Conservation (phyloP, 2,797 vertebrate species). For the Distichodus sexfasciatus region DNA sequence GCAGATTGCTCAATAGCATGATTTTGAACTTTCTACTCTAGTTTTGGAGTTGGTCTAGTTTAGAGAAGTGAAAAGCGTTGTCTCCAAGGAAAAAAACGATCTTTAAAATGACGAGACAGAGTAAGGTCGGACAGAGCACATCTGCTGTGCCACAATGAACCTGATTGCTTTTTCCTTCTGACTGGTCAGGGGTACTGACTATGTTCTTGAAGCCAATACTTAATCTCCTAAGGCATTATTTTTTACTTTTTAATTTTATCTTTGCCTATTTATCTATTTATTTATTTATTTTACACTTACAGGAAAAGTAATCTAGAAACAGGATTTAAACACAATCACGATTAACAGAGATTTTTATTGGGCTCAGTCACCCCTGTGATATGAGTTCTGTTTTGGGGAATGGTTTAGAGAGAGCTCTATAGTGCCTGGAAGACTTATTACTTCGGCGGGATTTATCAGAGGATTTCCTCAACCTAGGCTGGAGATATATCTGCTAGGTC, state of each 20-base stretch:
- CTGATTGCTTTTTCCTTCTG: slow-evolving; percentile 42
- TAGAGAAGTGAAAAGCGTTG: slow-evolving; percentile 10
- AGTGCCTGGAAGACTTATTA: no score
- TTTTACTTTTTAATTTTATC: slow-evolving; percentile 27
- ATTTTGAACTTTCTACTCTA: slow-evolving; percentile 9
- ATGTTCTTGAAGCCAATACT: slow-evolving; percentile 12
- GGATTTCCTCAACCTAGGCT: no score
- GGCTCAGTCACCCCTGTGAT: no score
- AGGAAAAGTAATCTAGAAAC: no score
- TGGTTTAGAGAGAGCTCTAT: no score
- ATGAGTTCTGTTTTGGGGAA: no score
- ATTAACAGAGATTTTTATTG: no score
- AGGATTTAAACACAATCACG: no score
- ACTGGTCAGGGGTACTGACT: slow-evolving; percentile 3
- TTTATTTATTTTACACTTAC: no score
- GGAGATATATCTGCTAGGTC: no score
- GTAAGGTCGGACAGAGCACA: slow-evolving; percentile 21
- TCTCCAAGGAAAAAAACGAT: slow-evolving; percentile 28
- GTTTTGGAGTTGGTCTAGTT: neutral
- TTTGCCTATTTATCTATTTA: no score
- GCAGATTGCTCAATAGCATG: slow-evolving; percentile 6
- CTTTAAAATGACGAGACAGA: slow-evolving; percentile 33
- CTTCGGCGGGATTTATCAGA: no score
- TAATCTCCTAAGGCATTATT: slow-evolving; percentile 29
- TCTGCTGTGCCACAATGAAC: slow-evolving; percentile 30